Evolutionary conservation across 2,113 vertebrate species (phyloP).

Genomic region (Phasianus colchicus): DNA sequence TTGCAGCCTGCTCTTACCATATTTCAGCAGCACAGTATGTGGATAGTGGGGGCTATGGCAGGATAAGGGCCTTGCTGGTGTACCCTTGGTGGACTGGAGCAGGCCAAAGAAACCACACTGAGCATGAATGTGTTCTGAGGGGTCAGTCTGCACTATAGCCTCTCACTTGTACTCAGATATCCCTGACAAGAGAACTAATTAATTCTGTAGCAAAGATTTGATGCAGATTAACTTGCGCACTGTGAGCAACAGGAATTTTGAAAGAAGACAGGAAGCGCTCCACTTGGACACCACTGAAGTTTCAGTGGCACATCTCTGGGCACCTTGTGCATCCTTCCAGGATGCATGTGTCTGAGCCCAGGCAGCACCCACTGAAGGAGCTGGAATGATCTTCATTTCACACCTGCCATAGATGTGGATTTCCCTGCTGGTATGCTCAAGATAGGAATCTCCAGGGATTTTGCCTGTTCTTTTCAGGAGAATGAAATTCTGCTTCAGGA

Average conservation of each 20-base stretch:
- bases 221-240: rapidly evolving
- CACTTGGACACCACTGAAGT: not conserved
- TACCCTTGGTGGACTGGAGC: not conserved
- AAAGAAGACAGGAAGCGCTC: not conserved
- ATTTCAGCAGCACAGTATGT: rapidly evolving
- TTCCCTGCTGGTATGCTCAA: not conserved
- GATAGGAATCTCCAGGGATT: not conserved
- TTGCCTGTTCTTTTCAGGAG: not conserved
- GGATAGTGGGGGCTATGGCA: not conserved
- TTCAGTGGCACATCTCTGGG: not conserved
- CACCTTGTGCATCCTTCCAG: not conserved
- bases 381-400: not conserved
- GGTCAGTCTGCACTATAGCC: not conserved
- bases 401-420: not conserved
- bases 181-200: not conserved
- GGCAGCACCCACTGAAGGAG: not conserved
- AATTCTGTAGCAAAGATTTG: not conserved
- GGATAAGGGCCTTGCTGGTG: not conserved
- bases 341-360: not conserved
- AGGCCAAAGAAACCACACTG: not conserved
- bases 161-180: not conserved
- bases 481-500: not conserved
- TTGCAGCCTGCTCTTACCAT: not conserved
- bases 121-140: not conserved
- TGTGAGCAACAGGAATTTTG: not conserved